Percentiles rank a stretch among this genome's conserved stretches.
These are phyloP conservation scores for Xenopus borealis DNA, from an alignment of 2,113 vertebrate genomes.

Conservation along the genomic window DNA sequence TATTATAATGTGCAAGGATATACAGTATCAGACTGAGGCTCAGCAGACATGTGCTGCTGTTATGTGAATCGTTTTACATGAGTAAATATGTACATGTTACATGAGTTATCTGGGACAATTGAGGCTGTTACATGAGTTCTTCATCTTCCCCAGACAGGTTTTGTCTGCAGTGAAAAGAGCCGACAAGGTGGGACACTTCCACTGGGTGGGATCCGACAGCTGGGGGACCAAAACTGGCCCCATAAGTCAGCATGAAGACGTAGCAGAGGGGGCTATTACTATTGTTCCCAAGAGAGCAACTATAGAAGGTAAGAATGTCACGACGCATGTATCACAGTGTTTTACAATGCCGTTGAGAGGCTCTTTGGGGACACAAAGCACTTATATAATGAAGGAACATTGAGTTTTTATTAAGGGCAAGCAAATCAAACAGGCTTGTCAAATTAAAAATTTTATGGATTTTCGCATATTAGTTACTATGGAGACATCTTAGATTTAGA, in stretches of 20 bases:
- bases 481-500: constrained; percentile 16
- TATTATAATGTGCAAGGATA: too few species aligned
- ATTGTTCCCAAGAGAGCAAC: constrained; percentile 90
- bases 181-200: constrained; percentile 85
- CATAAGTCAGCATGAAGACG: constrained; percentile 80
- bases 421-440: constrained; percentile 16
- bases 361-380: constrained; percentile 3
- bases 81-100: too few species aligned
- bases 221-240: constrained; percentile 93
- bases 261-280: constrained; percentile 86
- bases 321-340: neutral
- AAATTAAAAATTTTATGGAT: constrained; percentile 12
- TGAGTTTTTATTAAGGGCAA: neutral
- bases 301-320: constrained; percentile 71
- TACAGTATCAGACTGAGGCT: too few species aligned
- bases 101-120: constrained; percentile 1
- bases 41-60: too few species aligned
- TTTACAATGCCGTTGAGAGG: neutral
- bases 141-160: constrained; percentile 72
- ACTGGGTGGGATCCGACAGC: constrained; percentile 94
- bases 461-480: constrained; percentile 17
- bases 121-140: constrained; percentile 35
- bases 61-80: too few species aligned
- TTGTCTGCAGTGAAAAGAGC: constrained; percentile 88
- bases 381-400: constrained; percentile 9